Evolutionary conservation across 2,797 vertebrate genomes (phyloP), one percentile per base, ranked within the genome.

Genomic region (Neomorphus geoffroyi): DNA sequence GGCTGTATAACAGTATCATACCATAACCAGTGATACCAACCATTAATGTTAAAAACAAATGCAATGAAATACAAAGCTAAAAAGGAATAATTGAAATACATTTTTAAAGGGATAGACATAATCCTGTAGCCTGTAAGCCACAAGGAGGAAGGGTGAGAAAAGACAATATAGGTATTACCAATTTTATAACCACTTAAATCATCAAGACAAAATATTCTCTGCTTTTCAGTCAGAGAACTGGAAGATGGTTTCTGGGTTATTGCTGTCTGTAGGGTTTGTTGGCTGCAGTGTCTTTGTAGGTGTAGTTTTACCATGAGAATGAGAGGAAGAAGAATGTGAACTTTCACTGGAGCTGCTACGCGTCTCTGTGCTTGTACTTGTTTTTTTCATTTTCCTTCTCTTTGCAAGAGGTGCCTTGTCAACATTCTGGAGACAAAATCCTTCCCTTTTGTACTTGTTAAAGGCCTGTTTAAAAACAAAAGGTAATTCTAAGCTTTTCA

Each of bases 371-470:
- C 99, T 99, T 71, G 99, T 99, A 97, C 99, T 99, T 2, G 99
- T 99, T 97, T 99, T 99, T 92, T 99, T 99, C 99, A 99, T 99
- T 97, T 99, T 99, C 97, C 99, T 98, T 94, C 99, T 98, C 97
- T 99, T 99, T 27, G 99, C 99, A 87, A 99, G 97, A 8, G 99
- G 99, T 8, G 99, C 99, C 96, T 99, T 99, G 96, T 99, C 99
- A 78, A 99, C 99, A 6, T 99, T 99, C 97, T 99, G 99, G n/a
- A 99, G 98, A 93, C 99, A 99, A 97, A 99, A 99, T 48, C 99
- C 99, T 97, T 99, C 99, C 81, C 99, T 98, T 97, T 99, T 99
- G 94, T 99, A 99, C 96, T 99, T 99, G 98, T 99, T 99, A 97
- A 99, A 99, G 75, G 99, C 99, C 99, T 99, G 94, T 58, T 84